Percentiles rank a stretch among this genome's conserved stretches.
These are phyloP conservation scores for Strigops habroptila DNA, from an alignment of 2,113 vertebrate genomes.

Conservation along the genomic window DNA sequence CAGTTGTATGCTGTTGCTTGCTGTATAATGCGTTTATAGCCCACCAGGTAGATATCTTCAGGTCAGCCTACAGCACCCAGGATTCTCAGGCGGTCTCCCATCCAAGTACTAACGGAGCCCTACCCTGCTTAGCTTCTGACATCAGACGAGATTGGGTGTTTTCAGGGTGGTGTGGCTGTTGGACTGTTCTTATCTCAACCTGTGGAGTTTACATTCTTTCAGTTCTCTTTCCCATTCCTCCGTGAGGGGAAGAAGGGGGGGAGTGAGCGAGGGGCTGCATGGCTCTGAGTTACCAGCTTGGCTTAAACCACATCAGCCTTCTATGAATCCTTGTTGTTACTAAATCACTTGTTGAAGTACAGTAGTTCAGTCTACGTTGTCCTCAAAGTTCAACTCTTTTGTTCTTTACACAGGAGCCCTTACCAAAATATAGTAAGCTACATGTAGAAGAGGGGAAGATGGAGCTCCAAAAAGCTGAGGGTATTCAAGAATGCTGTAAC, in stretches of 20 bases:
- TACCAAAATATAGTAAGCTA: conserved; percentile 93
- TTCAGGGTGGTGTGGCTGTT: no score
- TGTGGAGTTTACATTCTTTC: background rate
- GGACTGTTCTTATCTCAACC: background rate
- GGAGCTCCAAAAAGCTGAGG: conserved; percentile 88
- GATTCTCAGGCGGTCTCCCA: no score
- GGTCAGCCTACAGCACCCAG: no score
- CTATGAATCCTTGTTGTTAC: background rate
- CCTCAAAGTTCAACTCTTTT: background rate
- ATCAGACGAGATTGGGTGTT: no score
- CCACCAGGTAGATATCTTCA: no score
- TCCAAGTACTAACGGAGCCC: no score
- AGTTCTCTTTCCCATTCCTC: background rate
- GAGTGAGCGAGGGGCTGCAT: background rate
- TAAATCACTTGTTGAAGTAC: background rate
- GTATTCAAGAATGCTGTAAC: conserved; percentile 94
- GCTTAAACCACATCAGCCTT: background rate
- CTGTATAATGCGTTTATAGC: no score
- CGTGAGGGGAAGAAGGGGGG: background rate
- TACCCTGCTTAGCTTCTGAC: no score
- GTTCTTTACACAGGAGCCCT: conserved; percentile 83
- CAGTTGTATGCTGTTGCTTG: no score
- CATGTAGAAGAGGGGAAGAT: conserved; percentile 97
- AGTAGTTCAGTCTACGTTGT: background rate
- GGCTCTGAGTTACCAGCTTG: background rate